Conservation (phyloP, 1,140 invertebrate species). For the Pseudomyrmex gracilis region DNA sequence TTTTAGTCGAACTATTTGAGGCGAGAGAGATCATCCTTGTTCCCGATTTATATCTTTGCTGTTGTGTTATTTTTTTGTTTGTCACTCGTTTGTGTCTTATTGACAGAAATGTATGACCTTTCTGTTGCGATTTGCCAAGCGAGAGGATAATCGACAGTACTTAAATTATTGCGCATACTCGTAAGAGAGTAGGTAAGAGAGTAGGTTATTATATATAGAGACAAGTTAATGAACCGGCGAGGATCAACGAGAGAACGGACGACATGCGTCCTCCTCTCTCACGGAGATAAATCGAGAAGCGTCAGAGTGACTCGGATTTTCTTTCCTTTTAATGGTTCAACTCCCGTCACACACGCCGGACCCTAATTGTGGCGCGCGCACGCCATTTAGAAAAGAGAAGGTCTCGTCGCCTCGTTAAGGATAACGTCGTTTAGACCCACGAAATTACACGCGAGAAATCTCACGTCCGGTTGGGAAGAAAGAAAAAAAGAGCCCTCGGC, state of each 20-base stretch:
- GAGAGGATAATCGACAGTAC: too few species aligned
- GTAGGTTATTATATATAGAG: slow-evolving; percentile 24
- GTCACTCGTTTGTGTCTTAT: too few species aligned
- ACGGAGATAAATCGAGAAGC: slow-evolving; percentile 44
- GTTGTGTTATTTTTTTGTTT: background rate
- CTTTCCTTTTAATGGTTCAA: slow-evolving; percentile 50
- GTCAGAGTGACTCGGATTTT: slow-evolving; percentile 7
- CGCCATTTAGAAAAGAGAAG: slow-evolving; percentile 31
- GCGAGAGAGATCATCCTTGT: slow-evolving; percentile 25
- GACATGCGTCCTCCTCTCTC: background rate
- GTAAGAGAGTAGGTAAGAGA: slow-evolving; percentile 13
- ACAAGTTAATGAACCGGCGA: slow-evolving; percentile 32
- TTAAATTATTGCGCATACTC: too few species aligned
- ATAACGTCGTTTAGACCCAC: slow-evolving; percentile 41
- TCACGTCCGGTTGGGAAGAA: background rate
- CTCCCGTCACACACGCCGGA: slow-evolving; percentile 9
- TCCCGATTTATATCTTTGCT: background rate
- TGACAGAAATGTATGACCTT: background rate
- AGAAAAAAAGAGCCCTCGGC: background rate
- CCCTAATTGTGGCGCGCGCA: slow-evolving; percentile 39
- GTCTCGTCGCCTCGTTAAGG: slow-evolving; percentile 46
- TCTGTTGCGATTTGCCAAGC: slow-evolving; percentile 16
- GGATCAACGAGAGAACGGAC: slow-evolving; percentile 1
- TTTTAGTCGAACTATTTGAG: slow-evolving; percentile 19
- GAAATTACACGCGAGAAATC: slow-evolving; percentile 35